Conservation (phyloP, 2,888 invertebrate species). For the Cabera pusaria region DNA sequence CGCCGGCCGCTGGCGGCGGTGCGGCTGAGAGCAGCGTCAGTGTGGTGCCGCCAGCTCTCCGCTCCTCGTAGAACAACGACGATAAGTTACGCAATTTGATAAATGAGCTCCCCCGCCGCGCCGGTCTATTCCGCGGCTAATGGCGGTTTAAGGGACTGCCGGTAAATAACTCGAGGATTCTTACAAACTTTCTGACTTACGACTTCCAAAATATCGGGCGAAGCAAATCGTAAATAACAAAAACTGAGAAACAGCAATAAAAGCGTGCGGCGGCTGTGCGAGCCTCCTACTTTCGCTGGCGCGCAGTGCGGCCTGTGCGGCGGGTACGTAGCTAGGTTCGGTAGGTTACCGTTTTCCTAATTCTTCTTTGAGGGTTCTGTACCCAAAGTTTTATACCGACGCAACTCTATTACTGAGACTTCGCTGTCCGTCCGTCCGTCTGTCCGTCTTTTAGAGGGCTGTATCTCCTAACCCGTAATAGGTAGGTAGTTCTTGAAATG, state of each 20-base stretch:
- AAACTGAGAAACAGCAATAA: constrained; percentile 25
- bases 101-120: constrained; percentile 5
- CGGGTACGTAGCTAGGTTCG: too few species aligned
- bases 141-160: constrained; percentile 20
- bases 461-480: too few species aligned
- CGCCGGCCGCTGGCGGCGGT: not conserved
- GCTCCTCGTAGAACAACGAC: constrained; percentile 11
- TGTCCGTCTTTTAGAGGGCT: too few species aligned
- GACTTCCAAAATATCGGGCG: constrained; percentile 13
- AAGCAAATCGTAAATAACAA: constrained; percentile 26
- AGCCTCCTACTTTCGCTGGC: not conserved
- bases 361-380: too few species aligned
- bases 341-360: too few species aligned
- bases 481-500: too few species aligned
- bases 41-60: too few species aligned
- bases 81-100: constrained; percentile 8
- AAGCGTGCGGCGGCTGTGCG: constrained; percentile 2
- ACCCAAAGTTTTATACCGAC: too few species aligned
- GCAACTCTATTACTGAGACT: too few species aligned
- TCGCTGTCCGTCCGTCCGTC: too few species aligned
- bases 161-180: constrained; percentile 18
- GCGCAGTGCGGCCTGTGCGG: constrained; percentile 1
- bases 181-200: constrained; percentile 16
- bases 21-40: not conserved
- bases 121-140: constrained; percentile 12